These are phyloP conservation scores for Macrophya annulata DNA, from an alignment of 2,888 invertebrate genomes.

Conservation along the genomic window DNA sequence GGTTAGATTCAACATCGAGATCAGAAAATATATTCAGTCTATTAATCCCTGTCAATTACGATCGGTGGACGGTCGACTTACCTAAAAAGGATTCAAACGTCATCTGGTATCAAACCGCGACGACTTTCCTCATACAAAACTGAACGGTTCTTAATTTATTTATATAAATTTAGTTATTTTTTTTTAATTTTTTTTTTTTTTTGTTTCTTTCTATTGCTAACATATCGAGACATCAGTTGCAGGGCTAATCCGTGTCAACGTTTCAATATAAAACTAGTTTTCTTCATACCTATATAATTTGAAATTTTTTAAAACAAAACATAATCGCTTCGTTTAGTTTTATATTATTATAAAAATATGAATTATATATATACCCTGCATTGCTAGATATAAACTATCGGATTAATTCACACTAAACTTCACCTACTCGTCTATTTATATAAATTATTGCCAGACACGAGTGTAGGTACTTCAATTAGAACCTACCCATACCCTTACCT, in stretches of 20 bases:
- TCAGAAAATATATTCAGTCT: slow-evolving; percentile 52
- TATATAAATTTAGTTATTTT: neutral
- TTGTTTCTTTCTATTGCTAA: neutral
- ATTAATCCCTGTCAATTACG: slow-evolving; percentile 53
- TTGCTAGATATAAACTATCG: neutral
- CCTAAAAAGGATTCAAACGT: slow-evolving; percentile 47
- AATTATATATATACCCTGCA: neutral
- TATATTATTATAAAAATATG: neutral
- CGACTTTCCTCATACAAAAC: neutral
- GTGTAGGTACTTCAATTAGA: slow-evolving; percentile 27
- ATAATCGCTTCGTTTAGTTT: neutral
- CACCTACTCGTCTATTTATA: neutral
- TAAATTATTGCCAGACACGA: slow-evolving; percentile 18
- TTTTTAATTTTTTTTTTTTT: neutral
- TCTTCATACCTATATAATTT: too few species aligned
- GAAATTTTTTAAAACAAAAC: too few species aligned
- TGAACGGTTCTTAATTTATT: slow-evolving; percentile 37
- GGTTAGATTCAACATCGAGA: neutral
- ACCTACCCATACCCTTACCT: neutral
- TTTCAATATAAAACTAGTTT: neutral
- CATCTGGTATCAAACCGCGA: neutral
- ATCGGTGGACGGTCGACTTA: slow-evolving; percentile 39
- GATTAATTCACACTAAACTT: slow-evolving; percentile 20
- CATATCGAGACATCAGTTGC: neutral
- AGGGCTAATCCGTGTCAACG: neutral